Evolutionary conservation across 1,140 invertebrate genomes (phyloP).

Genomic region (Mya arenaria): DNA sequence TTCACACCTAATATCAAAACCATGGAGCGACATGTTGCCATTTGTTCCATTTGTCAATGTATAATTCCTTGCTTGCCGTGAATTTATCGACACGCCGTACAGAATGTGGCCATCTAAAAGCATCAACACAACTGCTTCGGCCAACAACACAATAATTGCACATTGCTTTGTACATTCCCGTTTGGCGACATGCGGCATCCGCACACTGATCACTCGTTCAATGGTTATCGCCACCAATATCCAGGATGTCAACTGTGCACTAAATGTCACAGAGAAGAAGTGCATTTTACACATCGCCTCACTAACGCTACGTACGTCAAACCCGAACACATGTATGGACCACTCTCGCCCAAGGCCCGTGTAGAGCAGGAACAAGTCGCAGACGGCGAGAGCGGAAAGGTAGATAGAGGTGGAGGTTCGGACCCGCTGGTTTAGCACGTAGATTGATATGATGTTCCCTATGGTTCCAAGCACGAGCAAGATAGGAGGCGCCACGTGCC

Average conservation of each 20-base stretch:
- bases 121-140: not conserved
- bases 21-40: not conserved
- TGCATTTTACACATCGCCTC: constrained; percentile 59
- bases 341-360: constrained; percentile 62
- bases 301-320: constrained; percentile 55
- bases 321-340: constrained; percentile 51
- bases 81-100: constrained; percentile 1
- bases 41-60: not conserved
- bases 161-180: constrained; percentile 27
- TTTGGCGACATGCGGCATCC: constrained; percentile 57
- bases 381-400: constrained; percentile 56
- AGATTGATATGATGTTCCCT: constrained; percentile 58
- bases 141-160: not conserved
- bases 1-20: not conserved
- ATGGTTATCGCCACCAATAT: constrained; percentile 66
- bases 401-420: constrained; percentile 52
- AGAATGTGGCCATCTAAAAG: constrained; percentile 37
- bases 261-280: constrained; percentile 55
- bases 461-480: constrained; percentile 60
- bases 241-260: constrained; percentile 63
- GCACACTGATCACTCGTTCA: constrained; percentile 63
- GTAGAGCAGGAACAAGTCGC: constrained; percentile 59
- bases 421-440: constrained; percentile 31
- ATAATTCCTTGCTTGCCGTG: too few species aligned
- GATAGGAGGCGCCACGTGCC: constrained; percentile 34